Evolutionary conservation across 92 coral and sea anemone species (phyloP).

Genomic region (Umimayanthus kanabou): DNA sequence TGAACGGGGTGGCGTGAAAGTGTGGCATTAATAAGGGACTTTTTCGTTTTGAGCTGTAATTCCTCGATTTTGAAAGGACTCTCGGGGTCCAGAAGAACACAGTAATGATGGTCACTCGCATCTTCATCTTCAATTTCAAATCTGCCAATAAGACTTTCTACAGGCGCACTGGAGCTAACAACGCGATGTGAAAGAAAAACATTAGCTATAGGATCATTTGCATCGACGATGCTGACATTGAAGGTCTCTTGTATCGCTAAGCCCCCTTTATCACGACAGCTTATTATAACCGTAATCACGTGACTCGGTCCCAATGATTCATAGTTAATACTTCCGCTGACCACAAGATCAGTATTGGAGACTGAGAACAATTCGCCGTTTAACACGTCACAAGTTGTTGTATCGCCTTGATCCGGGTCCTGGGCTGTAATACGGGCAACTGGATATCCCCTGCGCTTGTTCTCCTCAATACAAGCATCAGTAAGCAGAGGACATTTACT

Average conservation of each 20-base stretch:
- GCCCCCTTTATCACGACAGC: constrained; percentile 65
- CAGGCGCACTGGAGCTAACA: constrained; percentile 60
- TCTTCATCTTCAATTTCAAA: constrained; percentile 68
- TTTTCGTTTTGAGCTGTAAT: constrained; percentile 54
- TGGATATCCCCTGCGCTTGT: constrained; percentile 57
- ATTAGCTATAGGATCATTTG: constrained; percentile 59
- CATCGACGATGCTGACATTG: constrained; percentile 57
- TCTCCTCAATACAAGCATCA: constrained; percentile 61
- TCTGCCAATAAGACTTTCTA: constrained; percentile 66
- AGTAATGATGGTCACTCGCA: constrained; percentile 45
- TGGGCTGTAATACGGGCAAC: constrained; percentile 50
- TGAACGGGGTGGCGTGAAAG: constrained; percentile 58
- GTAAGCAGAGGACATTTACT: constrained; percentile 23
- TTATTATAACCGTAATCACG: constrained; percentile 46
- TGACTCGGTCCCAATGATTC: constrained; percentile 55
- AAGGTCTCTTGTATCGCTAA: constrained; percentile 37
- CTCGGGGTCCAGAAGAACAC: constrained; percentile 55
- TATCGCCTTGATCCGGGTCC: constrained; percentile 64
- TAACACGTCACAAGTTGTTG: constrained; percentile 54
- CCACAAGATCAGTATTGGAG: constrained; percentile 48
- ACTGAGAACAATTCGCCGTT: constrained; percentile 54
- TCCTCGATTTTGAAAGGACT: constrained; percentile 53
- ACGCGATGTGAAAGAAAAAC: constrained; percentile 62
- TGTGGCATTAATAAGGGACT: constrained; percentile 62
- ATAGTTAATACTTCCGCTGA: constrained; percentile 60